Evolutionary conservation across 2,888 invertebrate species (phyloP), one percentile per base, ranked within the genome.

Genomic region (Hirtodrosophila histrioides): DNA sequence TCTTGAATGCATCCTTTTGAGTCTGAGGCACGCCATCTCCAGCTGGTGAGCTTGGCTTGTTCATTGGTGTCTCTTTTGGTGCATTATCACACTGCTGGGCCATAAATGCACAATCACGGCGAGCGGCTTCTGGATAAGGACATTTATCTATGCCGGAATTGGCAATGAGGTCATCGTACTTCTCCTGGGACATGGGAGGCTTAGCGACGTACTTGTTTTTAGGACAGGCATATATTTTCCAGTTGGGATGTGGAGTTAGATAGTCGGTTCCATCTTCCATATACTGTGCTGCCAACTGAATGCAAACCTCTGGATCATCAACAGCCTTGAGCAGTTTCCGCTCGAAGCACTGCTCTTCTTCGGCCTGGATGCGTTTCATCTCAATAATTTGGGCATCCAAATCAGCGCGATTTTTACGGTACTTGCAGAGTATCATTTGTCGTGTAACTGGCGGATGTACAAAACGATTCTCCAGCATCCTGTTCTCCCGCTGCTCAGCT

Each of bases 211-310:
- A 83, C 9, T 69, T 62, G n/a, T 69, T 68, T 2, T 58, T 64
- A 31, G 88, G 72, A 7, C 86, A 85, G 1, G 78, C 75, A 8
- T 86, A 45, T 3, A 89, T 61, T 3, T 75, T 78, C 91, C 91
- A 91, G 63, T 91, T 90, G 4, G 90, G 85, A 78, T 91, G 90
- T 3, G 88, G 83, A 0, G 79, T 55, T 45, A 91, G 68, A 49
- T 86, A 91, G 39, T 91, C 90, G 4, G 71, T 62, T 12, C 83
- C 80, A 3, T 83, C 78, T 0, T 33, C 11, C 55, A 89, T 70
- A 17, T 80, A 86, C 36, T 86, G 72, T 3, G 80, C 68, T 4
- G 90, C 82, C 3, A 91, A 31, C 50, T 85, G 37, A 0, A 69
- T 63, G 54, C 90, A 91, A 5, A 78, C 71, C 17, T 72, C 55